Evolutionary conservation across 2,113 vertebrate genomes (phyloP), one percentile per base, ranked within the genome.

Genomic region (Perognathus longimembris): DNA sequence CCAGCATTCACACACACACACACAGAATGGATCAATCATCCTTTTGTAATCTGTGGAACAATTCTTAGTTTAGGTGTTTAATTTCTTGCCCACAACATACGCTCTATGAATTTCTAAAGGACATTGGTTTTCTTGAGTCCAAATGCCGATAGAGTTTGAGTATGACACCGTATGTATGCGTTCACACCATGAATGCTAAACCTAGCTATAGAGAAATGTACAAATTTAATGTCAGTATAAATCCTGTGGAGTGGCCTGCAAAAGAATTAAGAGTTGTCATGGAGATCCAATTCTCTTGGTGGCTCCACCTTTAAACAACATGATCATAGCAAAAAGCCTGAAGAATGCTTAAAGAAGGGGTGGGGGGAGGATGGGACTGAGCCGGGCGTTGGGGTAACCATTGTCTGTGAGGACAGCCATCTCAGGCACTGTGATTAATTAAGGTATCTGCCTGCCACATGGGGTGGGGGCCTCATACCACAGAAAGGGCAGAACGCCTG

Each of bases 371-470:
- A 54, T 11, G 89, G 90, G 40, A 45, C 82, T 94, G 89, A 70
- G 89, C 57, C 40, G 0, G 2, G 76, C 95, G 63, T n/a, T 1
- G 79, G 95, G 92, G 32, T 61, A 50, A 17, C 91, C 88, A 73
- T 26, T 26, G 26, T 95, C 91, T 88, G 80, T 79, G 90, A 94
- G 73, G 69, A 61, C 6, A 82, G 85, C 85, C 94, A 75, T 81
- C 6, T 0, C 11, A 1, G 80, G 70, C 0, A 85, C 95, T 97
- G 76, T 88, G 86, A 94, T 96, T 98, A 97, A 96, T 98, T 97
- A 97, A 94, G 85, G 94, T 90, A 94, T 61, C 96, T 97, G 97
- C 95, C 97, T 96, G 71, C 98, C 95, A 94, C 34, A 7, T 26
- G 77, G 69, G 85, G 81, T n/a, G 84, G 95, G 79, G n/a, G 85